Evolutionary conservation across 2,888 invertebrate genomes (phyloP).

Genomic region (Parochlus steinenii): DNA sequence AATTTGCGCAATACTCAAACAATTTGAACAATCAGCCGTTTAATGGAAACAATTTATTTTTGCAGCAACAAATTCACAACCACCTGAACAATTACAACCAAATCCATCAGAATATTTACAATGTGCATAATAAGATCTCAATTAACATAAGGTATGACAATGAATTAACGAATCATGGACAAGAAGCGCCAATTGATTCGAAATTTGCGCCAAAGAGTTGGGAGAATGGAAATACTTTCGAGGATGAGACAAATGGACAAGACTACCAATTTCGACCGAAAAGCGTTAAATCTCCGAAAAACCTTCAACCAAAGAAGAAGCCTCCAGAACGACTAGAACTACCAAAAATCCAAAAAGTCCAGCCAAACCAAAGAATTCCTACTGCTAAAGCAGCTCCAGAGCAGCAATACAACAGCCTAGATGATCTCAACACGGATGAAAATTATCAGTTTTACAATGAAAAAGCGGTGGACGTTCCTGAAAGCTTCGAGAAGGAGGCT

Average conservation of each 20-base stretch:
- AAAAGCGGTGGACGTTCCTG: conserved; percentile 15
- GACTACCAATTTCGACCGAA: not conserved
- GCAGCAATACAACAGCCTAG: conserved; percentile 11
- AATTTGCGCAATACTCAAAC: too few relatives aligned
- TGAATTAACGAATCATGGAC: not conserved
- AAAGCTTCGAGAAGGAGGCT: conserved; percentile 14
- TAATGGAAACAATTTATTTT: too few relatives aligned
- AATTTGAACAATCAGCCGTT: too few relatives aligned
- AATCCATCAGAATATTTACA: conserved; percentile 7
- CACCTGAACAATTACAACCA: conserved; percentile 7
- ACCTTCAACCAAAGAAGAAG: too few relatives aligned
- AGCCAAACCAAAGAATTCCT: too few relatives aligned
- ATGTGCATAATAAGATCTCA: conserved; percentile 9
- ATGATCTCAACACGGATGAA: conserved; percentile 11
- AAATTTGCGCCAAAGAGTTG: too few relatives aligned
- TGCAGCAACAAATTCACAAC: too few relatives aligned
- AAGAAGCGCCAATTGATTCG: too few relatives aligned
- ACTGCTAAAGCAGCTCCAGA: too few relatives aligned
- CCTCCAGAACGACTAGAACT: too few relatives aligned
- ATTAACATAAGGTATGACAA: conserved; percentile 9
- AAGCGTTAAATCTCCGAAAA: too few relatives aligned
- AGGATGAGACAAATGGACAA: not conserved
- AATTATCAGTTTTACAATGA: conserved; percentile 14
- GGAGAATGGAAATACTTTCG: not conserved
- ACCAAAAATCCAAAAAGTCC: too few relatives aligned